phyloP scores from a whole-genome alignment of 2,113 vertebrate species.

The Corynorhinus townsendii region DNA sequence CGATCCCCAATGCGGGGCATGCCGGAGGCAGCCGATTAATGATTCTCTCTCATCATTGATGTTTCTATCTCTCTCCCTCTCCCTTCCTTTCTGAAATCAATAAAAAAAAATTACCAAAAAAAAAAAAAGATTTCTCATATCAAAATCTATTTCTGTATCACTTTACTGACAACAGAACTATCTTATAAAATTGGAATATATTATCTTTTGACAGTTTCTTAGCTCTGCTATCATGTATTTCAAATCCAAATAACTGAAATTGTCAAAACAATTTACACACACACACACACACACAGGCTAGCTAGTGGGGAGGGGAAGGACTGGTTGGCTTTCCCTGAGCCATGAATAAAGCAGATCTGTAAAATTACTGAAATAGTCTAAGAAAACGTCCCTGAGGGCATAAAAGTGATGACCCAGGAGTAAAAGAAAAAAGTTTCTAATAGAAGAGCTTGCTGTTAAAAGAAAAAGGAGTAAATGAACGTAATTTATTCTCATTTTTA shows the following conservation, averaged over 20 bases:
- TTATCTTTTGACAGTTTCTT: neutral
- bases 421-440: constrained; percentile 7
- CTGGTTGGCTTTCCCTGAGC: neutral
- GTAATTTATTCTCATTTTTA: constrained; percentile 29
- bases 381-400: neutral
- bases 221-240: neutral
- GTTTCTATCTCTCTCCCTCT: neutral
- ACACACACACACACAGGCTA: neutral
- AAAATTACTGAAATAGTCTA: neutral
- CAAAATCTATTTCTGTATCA: neutral
- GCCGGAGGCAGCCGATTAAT: no score
- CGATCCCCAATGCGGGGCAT: no score
- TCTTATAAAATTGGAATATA: neutral
- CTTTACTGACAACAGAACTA: neutral
- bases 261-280: neutral
- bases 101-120: neutral
- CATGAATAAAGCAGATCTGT: neutral
- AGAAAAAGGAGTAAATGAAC: neutral
- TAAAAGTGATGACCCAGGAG: neutral
- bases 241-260: constrained; percentile 25
- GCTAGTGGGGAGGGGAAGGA: neutral
- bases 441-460: neutral
- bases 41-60: neutral
- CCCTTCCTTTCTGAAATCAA: neutral
- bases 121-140: neutral